These are phyloP conservation scores for Gymnogyps californianus DNA, from an alignment of 2,113 vertebrate species.

Conservation along the genomic window DNA sequence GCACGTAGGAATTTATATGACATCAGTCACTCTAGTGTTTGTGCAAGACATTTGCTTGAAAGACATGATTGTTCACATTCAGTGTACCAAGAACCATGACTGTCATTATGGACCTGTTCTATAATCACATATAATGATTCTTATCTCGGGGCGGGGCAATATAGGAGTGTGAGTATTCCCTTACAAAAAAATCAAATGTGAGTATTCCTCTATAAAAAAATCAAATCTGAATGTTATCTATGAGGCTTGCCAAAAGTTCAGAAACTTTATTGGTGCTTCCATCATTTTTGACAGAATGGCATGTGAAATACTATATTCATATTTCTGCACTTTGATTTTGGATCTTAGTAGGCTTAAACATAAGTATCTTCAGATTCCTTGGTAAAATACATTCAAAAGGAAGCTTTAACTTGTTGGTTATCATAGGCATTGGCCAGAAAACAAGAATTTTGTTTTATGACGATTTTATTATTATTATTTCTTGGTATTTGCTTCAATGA, in stretches of 20 bases:
- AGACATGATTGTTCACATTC: neutral
- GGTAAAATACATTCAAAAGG: neutral
- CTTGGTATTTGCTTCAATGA: neutral
- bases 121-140: neutral
- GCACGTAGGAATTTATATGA: neutral
- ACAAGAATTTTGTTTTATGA: neutral
- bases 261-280: neutral
- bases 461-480: neutral
- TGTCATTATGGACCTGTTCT: neutral
- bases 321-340: neutral
- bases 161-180: neutral
- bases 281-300: neutral
- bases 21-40: neutral
- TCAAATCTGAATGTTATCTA: neutral
- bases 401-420: neutral
- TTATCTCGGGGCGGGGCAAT: neutral
- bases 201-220: neutral
- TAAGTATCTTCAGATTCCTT: neutral
- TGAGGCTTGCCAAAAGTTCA: neutral
- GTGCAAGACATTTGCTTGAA: neutral
- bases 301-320: neutral
- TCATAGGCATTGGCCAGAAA: neutral
- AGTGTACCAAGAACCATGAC: neutral
- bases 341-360: neutral
- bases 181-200: neutral